Base-by-base conservation (phyloP, 2,113 vertebrate genomes). In the Saimiri boliviensis region DNA sequence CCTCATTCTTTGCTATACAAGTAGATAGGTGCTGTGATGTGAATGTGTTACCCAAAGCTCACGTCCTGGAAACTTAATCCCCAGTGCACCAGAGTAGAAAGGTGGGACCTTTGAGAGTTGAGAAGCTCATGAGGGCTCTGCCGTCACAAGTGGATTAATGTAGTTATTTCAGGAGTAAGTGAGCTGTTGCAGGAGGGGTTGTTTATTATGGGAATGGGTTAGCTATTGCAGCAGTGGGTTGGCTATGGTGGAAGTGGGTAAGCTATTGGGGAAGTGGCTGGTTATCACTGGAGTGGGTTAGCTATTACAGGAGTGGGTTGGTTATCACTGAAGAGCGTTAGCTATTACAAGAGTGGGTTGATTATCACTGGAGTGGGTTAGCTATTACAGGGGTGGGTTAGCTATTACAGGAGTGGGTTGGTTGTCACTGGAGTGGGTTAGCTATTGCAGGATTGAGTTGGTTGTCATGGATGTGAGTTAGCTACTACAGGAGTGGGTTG, bases 401-500 rank as follows among this genome's bases (percentile, higher is more conserved):
- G 45, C 8, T 47, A 49, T 14, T 14, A 5, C 2, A 21, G 54
- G 8, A 56, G 21, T 20, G 19, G 2, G 8, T 56, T 23, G 8
- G 56, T 58, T 63, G 0, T 63, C 4, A 0, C 23, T 21, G 58
- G 25, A 4, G 21, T 60, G 58, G 9, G 58, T 60, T 27, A 60
- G 3, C 25, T 11, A 27, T 11, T 11, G 10, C 58, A 25, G 25
- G 1, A 25, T 25, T 63, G 27, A 11, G 27, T 56, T 56, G 7
- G 54, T 56, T 56, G 0, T 56, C 6, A 0, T 2, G 5, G 20
- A 20, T 21, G 0, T 1, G 20, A 20, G 54, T 56, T 21, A 56
- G 20, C 54, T 21, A 56, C 0, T 56, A 4, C 7, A 56, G 20
- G 0, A 56, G 2, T 56, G 54, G 2, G 54, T 21, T 56, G 20